phyloP scores from a whole-genome alignment of 2,113 vertebrate species.

The Phoxinus phoxinus region DNA sequence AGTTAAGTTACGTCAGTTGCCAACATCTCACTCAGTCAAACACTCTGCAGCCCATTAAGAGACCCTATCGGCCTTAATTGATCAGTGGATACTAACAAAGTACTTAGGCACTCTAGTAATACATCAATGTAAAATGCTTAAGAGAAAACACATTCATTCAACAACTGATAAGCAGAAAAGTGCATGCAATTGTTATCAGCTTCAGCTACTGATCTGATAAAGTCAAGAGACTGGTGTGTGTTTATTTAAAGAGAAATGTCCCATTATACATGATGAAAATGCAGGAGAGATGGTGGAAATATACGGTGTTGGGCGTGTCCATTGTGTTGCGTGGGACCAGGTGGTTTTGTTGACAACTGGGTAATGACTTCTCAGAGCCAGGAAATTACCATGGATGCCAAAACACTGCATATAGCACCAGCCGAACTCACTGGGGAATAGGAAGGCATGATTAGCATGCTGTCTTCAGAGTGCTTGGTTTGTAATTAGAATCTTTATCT shows the following conservation, averaged over 20 bases:
- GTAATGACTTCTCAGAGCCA: slow-evolving; percentile 38
- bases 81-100: slow-evolving; percentile 42
- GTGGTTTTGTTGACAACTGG: slow-evolving; percentile 39
- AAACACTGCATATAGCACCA: slow-evolving; percentile 10
- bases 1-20: not conserved
- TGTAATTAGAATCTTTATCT: slow-evolving; percentile 62
- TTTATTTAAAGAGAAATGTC: slow-evolving; percentile 16
- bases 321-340: slow-evolving; percentile 33
- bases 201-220: slow-evolving; percentile 25
- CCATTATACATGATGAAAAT: not conserved
- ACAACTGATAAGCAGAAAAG: slow-evolving; percentile 13
- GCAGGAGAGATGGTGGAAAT: not conserved
- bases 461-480: slow-evolving; percentile 44
- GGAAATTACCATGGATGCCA: slow-evolving; percentile 24
- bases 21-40: not conserved
- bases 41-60: not conserved
- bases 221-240: not conserved
- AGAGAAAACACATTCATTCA: slow-evolving; percentile 27
- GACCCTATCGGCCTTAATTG: slow-evolving; percentile 17
- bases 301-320: not conserved
- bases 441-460: slow-evolving; percentile 46
- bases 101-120: slow-evolving; percentile 14
- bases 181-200: slow-evolving; percentile 18
- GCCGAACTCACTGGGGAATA: slow-evolving; percentile 43
- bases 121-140: slow-evolving; percentile 22